A percentile compares a stretch with the other conserved stretches of the same genome.
These are phyloP conservation scores for Scrobipalpa costella DNA, from an alignment of 2,888 invertebrate genomes.

Conservation along the genomic window DNA sequence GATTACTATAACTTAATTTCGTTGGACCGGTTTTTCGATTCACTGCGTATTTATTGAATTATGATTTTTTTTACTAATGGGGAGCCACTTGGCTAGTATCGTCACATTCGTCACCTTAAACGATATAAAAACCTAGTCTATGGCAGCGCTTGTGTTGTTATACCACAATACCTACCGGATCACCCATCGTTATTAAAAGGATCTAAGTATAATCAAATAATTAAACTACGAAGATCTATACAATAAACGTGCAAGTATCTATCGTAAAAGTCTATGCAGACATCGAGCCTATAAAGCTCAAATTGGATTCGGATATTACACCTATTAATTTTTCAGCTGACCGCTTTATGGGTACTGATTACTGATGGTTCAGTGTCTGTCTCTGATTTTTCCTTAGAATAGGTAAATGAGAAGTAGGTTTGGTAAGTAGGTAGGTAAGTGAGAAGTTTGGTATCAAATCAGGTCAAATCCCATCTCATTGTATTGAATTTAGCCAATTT, in stretches of 20 bases:
- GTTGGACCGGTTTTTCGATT: too few species aligned
- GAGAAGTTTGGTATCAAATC: too few species aligned
- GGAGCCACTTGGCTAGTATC: too few species aligned
- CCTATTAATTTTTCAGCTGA: conserved; percentile 6
- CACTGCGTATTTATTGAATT: too few species aligned
- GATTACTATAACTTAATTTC: too few species aligned
- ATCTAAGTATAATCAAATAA: background rate
- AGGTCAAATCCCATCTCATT: too few species aligned
- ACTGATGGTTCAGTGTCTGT: background rate
- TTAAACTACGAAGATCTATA: background rate
- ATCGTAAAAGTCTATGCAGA: conserved; percentile 1
- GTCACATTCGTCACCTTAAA: too few species aligned
- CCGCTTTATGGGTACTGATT: conserved; percentile 1
- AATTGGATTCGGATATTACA: conserved; percentile 5
- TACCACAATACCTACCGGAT: background rate
- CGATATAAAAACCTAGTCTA: too few species aligned
- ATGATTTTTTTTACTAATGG: too few species aligned
- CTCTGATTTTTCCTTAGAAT: background rate
- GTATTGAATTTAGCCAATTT: too few species aligned
- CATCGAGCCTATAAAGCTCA: conserved; percentile 1
- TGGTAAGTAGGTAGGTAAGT: background rate
- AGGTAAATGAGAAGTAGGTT: too few species aligned
- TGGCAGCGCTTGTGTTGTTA: background rate
- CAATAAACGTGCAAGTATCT: background rate
- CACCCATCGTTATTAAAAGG: background rate